phyloP scores from a whole-genome alignment of 2,888 invertebrate genomes.

The Melinaea marsaeus region DNA sequence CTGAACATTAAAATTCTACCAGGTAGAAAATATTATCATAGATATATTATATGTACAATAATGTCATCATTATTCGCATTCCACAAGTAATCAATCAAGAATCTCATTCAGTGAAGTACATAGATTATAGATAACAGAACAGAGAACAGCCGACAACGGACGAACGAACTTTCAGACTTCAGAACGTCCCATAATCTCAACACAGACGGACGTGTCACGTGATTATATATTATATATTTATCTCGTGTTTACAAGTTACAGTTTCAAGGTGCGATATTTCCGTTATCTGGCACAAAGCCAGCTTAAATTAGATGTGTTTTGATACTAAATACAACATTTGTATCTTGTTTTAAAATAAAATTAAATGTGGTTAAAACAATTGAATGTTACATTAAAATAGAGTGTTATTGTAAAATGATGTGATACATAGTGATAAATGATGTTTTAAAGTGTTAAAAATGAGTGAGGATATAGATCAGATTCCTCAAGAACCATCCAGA shows the following conservation, averaged over 20 bases:
- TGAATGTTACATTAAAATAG: neutral
- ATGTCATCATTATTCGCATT: too few species aligned
- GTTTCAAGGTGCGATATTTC: conserved; percentile 54
- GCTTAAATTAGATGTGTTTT: conserved; percentile 34
- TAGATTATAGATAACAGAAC: too few species aligned
- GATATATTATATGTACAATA: too few species aligned
- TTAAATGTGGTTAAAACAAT: neutral
- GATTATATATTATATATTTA: conserved; percentile 10
- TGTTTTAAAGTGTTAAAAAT: conserved; percentile 27
- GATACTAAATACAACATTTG: conserved; percentile 1
- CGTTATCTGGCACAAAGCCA: conserved; percentile 66
- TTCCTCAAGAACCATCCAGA: conserved; percentile 30
- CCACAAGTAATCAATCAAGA: too few species aligned
- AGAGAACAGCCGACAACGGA: too few species aligned
- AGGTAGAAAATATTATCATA: too few species aligned
- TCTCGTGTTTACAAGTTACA: conserved; percentile 24
- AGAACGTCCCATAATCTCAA: neutral
- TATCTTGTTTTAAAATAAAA: neutral
- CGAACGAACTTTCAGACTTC: too few species aligned
- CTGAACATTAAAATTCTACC: too few species aligned
- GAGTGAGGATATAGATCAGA: conserved; percentile 50
- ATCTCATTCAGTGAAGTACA: too few species aligned
- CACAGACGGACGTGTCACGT: conserved; percentile 2
- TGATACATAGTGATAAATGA: conserved; percentile 21
- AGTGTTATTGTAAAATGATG: conserved; percentile 6